Conservation (phyloP, 2,797 vertebrate species). For the Amphiprion clarkii region DNA sequence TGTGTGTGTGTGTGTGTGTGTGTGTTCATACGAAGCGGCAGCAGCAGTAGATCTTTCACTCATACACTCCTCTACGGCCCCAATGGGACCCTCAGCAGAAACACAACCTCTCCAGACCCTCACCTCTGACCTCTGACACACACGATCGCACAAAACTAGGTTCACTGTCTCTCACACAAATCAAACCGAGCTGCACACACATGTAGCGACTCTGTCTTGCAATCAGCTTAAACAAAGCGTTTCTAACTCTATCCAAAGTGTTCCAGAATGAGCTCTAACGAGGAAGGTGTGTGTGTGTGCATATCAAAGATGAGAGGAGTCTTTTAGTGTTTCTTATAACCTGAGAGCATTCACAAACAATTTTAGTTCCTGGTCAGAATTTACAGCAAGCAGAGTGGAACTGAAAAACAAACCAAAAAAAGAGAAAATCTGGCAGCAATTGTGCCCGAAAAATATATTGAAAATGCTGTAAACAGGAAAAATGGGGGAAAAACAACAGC, state of each 20-base stretch:
- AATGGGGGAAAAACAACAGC: too few relatives aligned
- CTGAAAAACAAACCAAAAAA: not conserved
- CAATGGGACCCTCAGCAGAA: slow-evolving; percentile 77
- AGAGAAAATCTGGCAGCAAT: too few relatives aligned
- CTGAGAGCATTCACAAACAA: slow-evolving; percentile 23
- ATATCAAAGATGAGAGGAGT: slow-evolving; percentile 54
- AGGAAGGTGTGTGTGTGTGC: slow-evolving; percentile 28
- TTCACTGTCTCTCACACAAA: slow-evolving; percentile 76
- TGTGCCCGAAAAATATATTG: too few relatives aligned
- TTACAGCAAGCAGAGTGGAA: slow-evolving; percentile 8
- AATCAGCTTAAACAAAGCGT: slow-evolving; percentile 82
- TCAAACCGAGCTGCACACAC: slow-evolving; percentile 54
- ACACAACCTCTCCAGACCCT: slow-evolving; percentile 83
- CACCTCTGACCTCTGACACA: slow-evolving; percentile 80
- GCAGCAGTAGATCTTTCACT: slow-evolving; percentile 72
- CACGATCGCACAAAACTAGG: slow-evolving; percentile 59
- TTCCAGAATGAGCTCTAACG: slow-evolving; percentile 79
- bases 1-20: slow-evolving; percentile 5
- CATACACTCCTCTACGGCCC: slow-evolving; percentile 71
- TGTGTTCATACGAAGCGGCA: slow-evolving; percentile 45
- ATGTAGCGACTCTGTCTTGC: slow-evolving; percentile 69
- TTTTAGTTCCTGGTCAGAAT: slow-evolving; percentile 3
- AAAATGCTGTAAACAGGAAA: too few relatives aligned
- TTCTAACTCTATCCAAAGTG: slow-evolving; percentile 58
- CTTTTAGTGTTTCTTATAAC: slow-evolving; percentile 31